phyloP scores from a whole-genome alignment of 92 coral and sea anemone genomes.

The Bergia sp. region DNA sequence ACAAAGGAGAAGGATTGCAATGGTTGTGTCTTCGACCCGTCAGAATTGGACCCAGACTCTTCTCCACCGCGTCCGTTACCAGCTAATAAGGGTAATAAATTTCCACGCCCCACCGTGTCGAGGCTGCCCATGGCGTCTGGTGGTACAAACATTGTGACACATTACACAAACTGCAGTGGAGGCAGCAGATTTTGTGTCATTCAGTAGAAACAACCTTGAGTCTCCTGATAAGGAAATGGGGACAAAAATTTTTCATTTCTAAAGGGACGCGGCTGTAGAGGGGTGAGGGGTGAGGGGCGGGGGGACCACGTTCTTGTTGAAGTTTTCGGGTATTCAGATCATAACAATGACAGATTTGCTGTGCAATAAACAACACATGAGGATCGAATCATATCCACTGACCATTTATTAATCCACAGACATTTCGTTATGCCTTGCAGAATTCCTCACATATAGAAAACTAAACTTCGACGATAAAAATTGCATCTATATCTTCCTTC shows the following conservation, averaged over 20 bases:
- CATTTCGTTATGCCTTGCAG: too few relatives aligned
- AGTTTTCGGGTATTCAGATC: too few relatives aligned
- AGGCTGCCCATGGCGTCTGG: slow-evolving; percentile 52
- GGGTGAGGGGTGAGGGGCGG: background rate
- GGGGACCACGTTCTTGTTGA: background rate
- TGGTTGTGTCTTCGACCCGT: slow-evolving; percentile 47
- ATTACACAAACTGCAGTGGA: slow-evolving; percentile 69
- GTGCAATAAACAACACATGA: too few relatives aligned
- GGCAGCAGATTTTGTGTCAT: slow-evolving; percentile 92
- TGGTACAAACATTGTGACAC: slow-evolving; percentile 65
- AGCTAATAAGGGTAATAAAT: slow-evolving; percentile 65
- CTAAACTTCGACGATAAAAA: too few relatives aligned
- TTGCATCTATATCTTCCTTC: too few relatives aligned
- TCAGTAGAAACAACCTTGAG: slow-evolving; percentile 37
- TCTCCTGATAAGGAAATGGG: background rate
- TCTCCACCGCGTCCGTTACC: slow-evolving; percentile 72
- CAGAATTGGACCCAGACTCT: slow-evolving; percentile 61
- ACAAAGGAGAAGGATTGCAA: slow-evolving; percentile 61
- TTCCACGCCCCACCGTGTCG: slow-evolving; percentile 56
- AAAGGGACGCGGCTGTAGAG: background rate
- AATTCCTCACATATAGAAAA: too few relatives aligned
- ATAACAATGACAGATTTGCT: too few relatives aligned
- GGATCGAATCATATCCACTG: too few relatives aligned
- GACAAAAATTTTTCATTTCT: background rate
- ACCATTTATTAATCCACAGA: too few relatives aligned